Base-by-base conservation (phyloP, 2,888 invertebrate species). In the Philopedon plagiatum region DNA sequence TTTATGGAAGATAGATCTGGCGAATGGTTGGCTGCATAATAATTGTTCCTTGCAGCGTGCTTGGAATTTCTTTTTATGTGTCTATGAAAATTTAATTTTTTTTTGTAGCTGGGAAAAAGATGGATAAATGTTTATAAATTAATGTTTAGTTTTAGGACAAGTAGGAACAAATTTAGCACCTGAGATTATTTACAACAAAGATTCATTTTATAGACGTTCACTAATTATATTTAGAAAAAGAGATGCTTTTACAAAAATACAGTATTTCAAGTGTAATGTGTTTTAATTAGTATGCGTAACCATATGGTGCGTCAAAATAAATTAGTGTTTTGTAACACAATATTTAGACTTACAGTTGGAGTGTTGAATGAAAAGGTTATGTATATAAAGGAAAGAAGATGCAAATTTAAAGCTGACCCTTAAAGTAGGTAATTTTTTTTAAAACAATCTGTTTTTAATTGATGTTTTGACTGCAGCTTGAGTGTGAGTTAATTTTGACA, bases 391-490 rank as follows among this genome's bases (percentile, higher is more conserved):
- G n/a, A 19, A 44, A 19, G 9, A 19, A 46, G 19, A n/a, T n/a
- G n/a, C 44, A 9, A 44, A 15, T 18, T 44, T 5, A 3, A 15
- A 44, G 18, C 2, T 9, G n/a, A n/a, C n/a, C n/a, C n/a, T n/a
- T 15, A 44, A 44, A n/a, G 9, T 46, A 5, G 21, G n/a, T 46
- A 4, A 13, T 23, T n/a, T 46, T 46, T 1, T 46, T 46, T 23
- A 5, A 46, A 23, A 23, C 46, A 46, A 2, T n/a, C n/a, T 46
- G 23, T 46, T 46, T 46, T 46, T 46, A n/a, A 46, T n/a, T 46
- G 2, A 46, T 46, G n/a, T 23, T 46, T 46, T n/a, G 21, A 44
- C 19, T 44, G 19, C 44, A 15, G 18, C 19, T 11, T 11, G 13
- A 7, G 39, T 19, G 21, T 23, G 46, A 21, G 9, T 2, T 19